Base-by-base conservation (phyloP, 2,888 invertebrate genomes). In the Meteorus cinctellus region DNA sequence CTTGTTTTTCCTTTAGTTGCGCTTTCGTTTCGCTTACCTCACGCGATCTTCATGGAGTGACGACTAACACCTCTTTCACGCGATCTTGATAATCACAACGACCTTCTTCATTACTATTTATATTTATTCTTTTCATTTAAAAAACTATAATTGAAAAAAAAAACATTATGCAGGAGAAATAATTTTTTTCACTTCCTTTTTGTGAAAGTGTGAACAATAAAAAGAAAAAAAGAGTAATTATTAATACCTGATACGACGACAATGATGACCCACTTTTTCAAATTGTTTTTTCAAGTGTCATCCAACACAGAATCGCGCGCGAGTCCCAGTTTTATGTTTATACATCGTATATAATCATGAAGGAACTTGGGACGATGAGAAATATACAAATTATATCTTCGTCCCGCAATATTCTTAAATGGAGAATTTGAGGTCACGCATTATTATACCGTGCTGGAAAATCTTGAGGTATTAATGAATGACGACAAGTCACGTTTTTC, bases 1-100 rank as follows among this genome's bases (percentile, higher is more conserved):
- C 67, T 72, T 55, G 72, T 59, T 76, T 76, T 63, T 59, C 59
- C 67, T 69, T 59, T 66, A 16, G 19, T 62, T n/a, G 48, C 62
- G 62, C 78, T 80, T 79, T 80, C 74, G 31, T 66, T 67, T 73
- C 62, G 67, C 76, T 65, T 48, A n/a, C 24, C 70, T 66, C 78
- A 77, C 75, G 77, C 77, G 70, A 79, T 77, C 76, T 63, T 59
- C 69, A 55, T 65, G 65, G 34, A n/a, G 63, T 29, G 34, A 63
- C 34, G 65, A 74, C 60, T 74, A 67, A 62, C 60, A 68, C 41
- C 27, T 60, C 29, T 68, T 67, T 73, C 62, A 67, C 67, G 67
- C 73, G 66, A 73, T 73, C 73, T 66, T 59, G 59, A 66, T 73
- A 59, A 19, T 36, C 4, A 51, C 27, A 67, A 73, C 16, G 59